These are phyloP conservation scores for Actenoides lindsayi DNA, from an alignment of 2,113 vertebrate species.

Conservation along the genomic window DNA sequence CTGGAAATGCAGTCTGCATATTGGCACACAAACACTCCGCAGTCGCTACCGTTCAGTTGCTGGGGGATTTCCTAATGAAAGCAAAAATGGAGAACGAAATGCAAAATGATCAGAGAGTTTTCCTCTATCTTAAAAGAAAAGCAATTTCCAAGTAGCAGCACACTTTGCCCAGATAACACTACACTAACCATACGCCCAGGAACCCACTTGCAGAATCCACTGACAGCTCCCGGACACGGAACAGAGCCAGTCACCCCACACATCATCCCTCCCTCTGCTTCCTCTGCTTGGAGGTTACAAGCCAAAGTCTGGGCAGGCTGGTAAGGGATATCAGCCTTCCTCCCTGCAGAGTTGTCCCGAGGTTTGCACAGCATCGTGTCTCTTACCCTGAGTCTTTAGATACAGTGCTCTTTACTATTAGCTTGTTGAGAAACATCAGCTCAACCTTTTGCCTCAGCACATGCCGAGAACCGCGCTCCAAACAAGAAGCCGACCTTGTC, in stretches of 20 bases:
- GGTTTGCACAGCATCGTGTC: background rate
- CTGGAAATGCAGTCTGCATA: slow-evolving; percentile 89
- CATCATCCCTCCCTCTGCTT: background rate
- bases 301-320: background rate
- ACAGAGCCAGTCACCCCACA: background rate
- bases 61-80: slow-evolving; percentile 90
- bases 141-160: background rate
- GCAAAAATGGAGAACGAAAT: background rate
- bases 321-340: background rate
- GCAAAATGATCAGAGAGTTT: background rate
- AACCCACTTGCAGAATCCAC: background rate
- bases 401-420: background rate
- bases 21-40: slow-evolving; percentile 94
- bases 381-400: too few species aligned
- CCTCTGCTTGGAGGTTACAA: background rate
- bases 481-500: background rate
- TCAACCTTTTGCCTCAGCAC: background rate
- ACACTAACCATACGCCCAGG: background rate
- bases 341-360: background rate
- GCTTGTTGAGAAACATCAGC: background rate
- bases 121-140: background rate
- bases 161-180: background rate
- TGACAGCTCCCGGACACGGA: background rate
- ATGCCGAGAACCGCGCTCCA: background rate
- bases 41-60: slow-evolving; percentile 90